Evolutionary conservation across 1,140 invertebrate species (phyloP).

Genomic region (Drosophila tsacasi): DNA sequence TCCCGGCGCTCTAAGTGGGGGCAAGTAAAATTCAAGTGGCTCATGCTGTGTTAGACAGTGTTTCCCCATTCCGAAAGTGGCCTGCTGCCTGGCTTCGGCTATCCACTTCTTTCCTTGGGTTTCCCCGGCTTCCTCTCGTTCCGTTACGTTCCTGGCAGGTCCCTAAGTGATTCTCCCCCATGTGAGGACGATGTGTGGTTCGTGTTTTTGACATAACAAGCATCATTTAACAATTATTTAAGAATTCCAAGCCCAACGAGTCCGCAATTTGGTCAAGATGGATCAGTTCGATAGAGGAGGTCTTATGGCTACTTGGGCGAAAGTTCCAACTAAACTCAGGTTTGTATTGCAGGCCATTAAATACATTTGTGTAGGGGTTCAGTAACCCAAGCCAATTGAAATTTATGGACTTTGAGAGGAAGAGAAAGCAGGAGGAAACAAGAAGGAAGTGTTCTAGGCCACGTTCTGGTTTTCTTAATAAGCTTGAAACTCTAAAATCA

Average conservation of each 20-base stretch:
- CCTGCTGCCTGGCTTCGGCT: conserved; percentile 23
- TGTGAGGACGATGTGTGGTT: conserved; percentile 26
- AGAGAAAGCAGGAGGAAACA: neutral
- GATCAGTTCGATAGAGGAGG: conserved; percentile 35
- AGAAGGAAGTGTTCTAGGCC: neutral
- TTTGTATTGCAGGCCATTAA: conserved; percentile 31
- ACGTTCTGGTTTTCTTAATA: neutral
- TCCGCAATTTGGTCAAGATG: conserved; percentile 61
- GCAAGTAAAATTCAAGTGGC: conserved; percentile 80
- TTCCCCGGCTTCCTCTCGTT: neutral
- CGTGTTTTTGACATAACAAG: conserved; percentile 82
- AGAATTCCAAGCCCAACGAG: conserved; percentile 55
- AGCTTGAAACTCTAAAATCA: neutral
- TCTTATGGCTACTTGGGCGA: conserved; percentile 14
- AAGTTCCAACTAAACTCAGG: conserved; percentile 21
- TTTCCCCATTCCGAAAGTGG: conserved; percentile 67
- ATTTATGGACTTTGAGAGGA: conserved; percentile 13
- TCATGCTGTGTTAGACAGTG: conserved; percentile 79
- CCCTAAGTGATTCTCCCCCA: conserved; percentile 73
- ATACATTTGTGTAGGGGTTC: conserved; percentile 28
- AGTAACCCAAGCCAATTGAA: conserved; percentile 4
- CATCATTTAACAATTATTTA: conserved; percentile 84
- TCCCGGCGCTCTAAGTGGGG: conserved; percentile 40
- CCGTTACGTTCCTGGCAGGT: conserved; percentile 23
- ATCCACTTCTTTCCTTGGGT: conserved; percentile 15